Evolutionary conservation across 1,140 invertebrate genomes (phyloP), one percentile per base, ranked within the genome.

Genomic region (Hylaeus volcanicus): DNA sequence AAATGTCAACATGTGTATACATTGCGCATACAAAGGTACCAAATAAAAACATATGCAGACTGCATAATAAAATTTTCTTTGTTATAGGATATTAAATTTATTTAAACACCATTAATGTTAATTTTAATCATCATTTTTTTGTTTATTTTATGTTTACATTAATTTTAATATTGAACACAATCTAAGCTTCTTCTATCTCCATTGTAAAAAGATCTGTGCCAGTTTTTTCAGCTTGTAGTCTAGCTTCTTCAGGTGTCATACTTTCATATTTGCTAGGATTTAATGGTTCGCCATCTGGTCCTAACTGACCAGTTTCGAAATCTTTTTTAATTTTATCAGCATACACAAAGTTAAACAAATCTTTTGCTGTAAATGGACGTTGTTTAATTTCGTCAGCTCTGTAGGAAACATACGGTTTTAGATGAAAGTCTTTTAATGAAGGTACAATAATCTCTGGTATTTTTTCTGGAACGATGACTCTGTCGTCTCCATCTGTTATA

Each of bases 331-430:
- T 97, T 92, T 98, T 98, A 75, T 95, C 88, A 3, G 95, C 95
- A 93, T 99, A 99, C 0, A 98, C 94, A 3, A 95, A 95, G 91
- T 97, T 94, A 90, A 99, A 99, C 26, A 99, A 93, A 90, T 98
- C 95, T 93, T 98, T 90, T 9, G 98, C 93, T 15, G 97, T 98
- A 85, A 98, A 98, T 92, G 97, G 95, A 9, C 95, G 94, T 91
- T 98, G 96, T 14, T 94, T 89, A 4, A 98, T 94, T 73, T 98
- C 96, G 11, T 94, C 93, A 0, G 95, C 95, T 92, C 95, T 95
- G 88, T 99, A 99, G 0, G 97, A 98, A 0, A 99, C 98, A 90
- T 99, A 99, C 0, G 98, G 98, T 92, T 98, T 98, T 43, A 99
- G 93, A 93, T 96, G 91, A 69, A 95, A 96, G 82, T 82, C 95